phyloP scores from a whole-genome alignment of 2,888 invertebrate genomes.

The Aphodius granarius region DNA sequence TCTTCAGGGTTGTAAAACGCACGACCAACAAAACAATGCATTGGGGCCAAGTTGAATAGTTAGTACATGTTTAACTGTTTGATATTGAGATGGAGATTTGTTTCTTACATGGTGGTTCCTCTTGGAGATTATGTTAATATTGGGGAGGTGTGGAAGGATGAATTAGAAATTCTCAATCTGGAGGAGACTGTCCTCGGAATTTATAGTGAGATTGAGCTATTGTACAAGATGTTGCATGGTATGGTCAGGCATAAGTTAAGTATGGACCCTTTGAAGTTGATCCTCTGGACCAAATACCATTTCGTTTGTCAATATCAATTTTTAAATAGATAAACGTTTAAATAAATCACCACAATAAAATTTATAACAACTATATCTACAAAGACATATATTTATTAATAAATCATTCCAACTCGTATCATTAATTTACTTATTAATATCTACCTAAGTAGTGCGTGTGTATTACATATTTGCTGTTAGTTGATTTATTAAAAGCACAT shows the following conservation, averaged over 20 bases:
- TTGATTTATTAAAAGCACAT: too few relatives aligned
- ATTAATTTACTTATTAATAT: too few relatives aligned
- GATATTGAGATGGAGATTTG: background rate
- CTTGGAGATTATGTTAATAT: constrained; percentile 63
- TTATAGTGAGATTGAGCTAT: constrained; percentile 61
- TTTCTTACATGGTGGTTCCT: too few relatives aligned
- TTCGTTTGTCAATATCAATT: too few relatives aligned
- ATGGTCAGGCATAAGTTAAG: constrained; percentile 66
- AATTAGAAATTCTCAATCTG: constrained; percentile 64
- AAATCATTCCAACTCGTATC: too few relatives aligned
- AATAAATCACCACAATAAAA: too few relatives aligned
- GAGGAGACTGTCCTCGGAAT: constrained; percentile 56
- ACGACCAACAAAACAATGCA: background rate
- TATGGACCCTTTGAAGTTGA: constrained; percentile 61
- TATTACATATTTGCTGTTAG: too few relatives aligned
- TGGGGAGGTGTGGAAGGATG: constrained; percentile 67
- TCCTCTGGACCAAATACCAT: constrained; percentile 63
- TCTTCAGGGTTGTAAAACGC: constrained; percentile 9
- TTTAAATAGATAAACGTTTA: too few relatives aligned
- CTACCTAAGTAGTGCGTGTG: too few relatives aligned
- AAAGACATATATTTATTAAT: too few relatives aligned
- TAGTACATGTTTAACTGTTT: constrained; percentile 33
- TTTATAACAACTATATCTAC: too few relatives aligned
- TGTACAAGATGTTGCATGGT: constrained; percentile 73
- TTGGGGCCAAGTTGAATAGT: constrained; percentile 69